Evolutionary conservation across 2,797 vertebrate genomes (phyloP).

Genomic region (Enteromius fasciolatus): DNA sequence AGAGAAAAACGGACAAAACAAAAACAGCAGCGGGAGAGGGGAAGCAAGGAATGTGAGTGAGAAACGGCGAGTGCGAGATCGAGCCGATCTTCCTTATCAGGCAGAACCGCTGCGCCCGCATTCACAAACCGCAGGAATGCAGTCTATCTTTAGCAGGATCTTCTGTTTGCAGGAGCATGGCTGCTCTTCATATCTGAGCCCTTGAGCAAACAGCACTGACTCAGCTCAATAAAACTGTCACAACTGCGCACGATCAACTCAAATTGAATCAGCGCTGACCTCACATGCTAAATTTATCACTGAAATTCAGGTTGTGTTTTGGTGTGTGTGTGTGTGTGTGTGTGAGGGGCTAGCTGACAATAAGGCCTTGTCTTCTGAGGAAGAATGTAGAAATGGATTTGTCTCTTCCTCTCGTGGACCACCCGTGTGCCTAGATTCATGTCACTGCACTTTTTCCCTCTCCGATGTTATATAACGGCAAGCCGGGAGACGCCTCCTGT

Average conservation of each 20-base stretch:
- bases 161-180: slow-evolving; percentile 45
- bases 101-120: slow-evolving; percentile 26
- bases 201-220: slow-evolving; percentile 45
- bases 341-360: slow-evolving; percentile 1
- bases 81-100: slow-evolving; percentile 47
- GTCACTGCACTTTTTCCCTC: slow-evolving; percentile 8
- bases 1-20: neutral
- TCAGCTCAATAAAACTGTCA: slow-evolving; percentile 50
- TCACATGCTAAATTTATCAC: slow-evolving; percentile 20
- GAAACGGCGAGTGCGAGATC: slow-evolving; percentile 35
- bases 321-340: neutral
- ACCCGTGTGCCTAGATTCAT: slow-evolving; percentile 61
- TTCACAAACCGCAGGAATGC: slow-evolving; percentile 49
- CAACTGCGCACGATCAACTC: slow-evolving; percentile 41
- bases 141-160: slow-evolving; percentile 42
- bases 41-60: slow-evolving; percentile 22
- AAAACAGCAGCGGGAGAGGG: slow-evolving; percentile 15
- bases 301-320: slow-evolving; percentile 18
- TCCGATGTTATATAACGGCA: slow-evolving; percentile 31
- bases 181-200: slow-evolving; percentile 36
- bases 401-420: slow-evolving; percentile 50
- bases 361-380: slow-evolving; percentile 27
- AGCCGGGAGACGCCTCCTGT: slow-evolving; percentile 41
- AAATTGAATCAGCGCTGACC: slow-evolving; percentile 34
- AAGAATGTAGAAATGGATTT: slow-evolving; percentile 46